phyloP scores from a whole-genome alignment of 37 sponge, comb jelly and placozoan genomes.

The Bolinopsis microptera region DNA sequence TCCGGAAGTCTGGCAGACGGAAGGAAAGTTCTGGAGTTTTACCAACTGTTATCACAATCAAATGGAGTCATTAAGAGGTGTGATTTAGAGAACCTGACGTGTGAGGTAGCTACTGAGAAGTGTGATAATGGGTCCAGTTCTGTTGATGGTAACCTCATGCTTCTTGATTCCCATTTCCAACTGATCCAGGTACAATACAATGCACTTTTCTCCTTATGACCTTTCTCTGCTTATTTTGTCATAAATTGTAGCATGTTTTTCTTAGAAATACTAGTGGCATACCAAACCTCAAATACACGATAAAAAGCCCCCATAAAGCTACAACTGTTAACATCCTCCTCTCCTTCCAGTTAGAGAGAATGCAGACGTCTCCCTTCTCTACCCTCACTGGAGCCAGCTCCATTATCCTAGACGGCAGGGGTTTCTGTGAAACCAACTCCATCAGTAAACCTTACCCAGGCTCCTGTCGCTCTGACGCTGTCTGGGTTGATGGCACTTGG shows the following conservation, averaged over 20 bases:
- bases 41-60: not conserved
- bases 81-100: not conserved
- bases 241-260: no score
- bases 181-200: not conserved
- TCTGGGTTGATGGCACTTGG: not conserved
- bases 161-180: constrained; percentile 37
- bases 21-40: not conserved
- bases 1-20: not conserved
- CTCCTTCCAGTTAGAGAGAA: not conserved
- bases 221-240: no score
- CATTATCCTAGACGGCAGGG: constrained; percentile 13
- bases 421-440: not conserved
- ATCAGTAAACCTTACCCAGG: constrained; percentile 39
- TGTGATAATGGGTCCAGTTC: no score
- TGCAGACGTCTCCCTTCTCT: not conserved
- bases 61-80: not conserved
- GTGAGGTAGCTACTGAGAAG: not conserved
- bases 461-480: constrained; percentile 17
- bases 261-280: no score
- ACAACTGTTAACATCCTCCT: no score
- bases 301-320: no score
- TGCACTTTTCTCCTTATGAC: not conserved
- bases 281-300: no score
- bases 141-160: not conserved
- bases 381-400: not conserved